Percentiles rank a stretch among this genome's conserved stretches.
phyloP scores from a whole-genome alignment of 2,797 vertebrate genomes.

The Basileuterus tristriatus region DNA sequence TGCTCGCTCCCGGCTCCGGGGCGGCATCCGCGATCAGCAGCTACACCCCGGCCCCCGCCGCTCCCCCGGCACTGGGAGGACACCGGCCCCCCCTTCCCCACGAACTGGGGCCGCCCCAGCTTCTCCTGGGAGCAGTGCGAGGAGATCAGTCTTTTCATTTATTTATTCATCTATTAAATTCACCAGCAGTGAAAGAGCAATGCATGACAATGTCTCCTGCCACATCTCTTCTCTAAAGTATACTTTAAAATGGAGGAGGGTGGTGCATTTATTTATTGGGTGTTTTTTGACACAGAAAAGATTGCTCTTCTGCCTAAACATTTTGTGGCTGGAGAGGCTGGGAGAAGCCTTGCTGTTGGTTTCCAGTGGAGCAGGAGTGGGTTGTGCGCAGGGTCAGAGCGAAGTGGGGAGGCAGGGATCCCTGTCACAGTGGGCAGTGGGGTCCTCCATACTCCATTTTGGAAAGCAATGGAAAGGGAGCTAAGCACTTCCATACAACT shows the following conservation, averaged over 20 bases:
- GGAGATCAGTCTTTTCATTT: not conserved
- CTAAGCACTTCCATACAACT: not conserved
- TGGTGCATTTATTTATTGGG: not conserved
- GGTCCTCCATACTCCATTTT: accelerated
- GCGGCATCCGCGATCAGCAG: slow-evolving; percentile 19
- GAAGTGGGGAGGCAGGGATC: not conserved
- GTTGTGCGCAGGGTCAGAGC: not conserved
- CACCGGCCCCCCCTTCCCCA: accelerated
- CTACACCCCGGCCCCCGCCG: not conserved
- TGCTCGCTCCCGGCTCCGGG: slow-evolving; percentile 64
- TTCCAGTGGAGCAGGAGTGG: accelerated
- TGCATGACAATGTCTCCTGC: not conserved
- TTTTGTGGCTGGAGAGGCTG: not conserved
- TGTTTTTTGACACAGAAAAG: accelerated
- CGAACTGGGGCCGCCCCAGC: accelerated
- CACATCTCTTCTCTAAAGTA: not conserved
- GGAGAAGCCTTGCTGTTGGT: not conserved
- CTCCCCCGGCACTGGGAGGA: not conserved
- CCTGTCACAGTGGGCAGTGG: not conserved
- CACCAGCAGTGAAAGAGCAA: not conserved
- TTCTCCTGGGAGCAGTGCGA: not conserved
- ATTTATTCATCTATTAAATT: not conserved
- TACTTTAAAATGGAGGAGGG: not conserved
- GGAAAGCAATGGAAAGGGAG: not conserved
- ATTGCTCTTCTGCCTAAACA: not conserved